Evolutionary conservation across 2,888 invertebrate species (phyloP), one percentile per base, ranked within the genome.

Genomic region (Norana najaformis): DNA sequence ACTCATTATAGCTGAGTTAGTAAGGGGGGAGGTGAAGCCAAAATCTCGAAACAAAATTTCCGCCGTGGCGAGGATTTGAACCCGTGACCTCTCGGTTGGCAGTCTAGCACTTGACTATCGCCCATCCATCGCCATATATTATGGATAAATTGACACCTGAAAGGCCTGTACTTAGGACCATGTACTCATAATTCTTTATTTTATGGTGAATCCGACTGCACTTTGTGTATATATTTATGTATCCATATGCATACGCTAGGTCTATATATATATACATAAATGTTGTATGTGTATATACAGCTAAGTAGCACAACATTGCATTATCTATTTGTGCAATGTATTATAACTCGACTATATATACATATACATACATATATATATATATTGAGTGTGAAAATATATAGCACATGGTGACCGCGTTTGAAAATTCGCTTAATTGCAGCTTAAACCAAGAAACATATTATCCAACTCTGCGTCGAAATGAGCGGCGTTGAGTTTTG

Each of bases 361-460:
- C 5, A 23, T 53, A 53, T 53, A 53, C 20, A 83, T 83, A 83
- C 34, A 83, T 83, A 35, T 35, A 35, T 85, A 35, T 85, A 36
- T 16, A 85, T 85, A 16, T 85, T 13, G 8, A 2, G 36, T 85
- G 85, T 69, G 30, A 69, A n/a, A n/a, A 53, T 30, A 30, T 30
- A 53, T 53, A 13, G 13, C 47, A 14, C 14, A 47, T 53, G 53
- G 30, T 53, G 47, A 47, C 53, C 53, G 4, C 3, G 30, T 53
- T n/a, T n/a, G 23, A 53, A 53, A 53, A 53, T 23, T 53, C 53
- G 1, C n/a, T n/a, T 69, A 69, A 69, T 69, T 69, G 69, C 69
- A 69, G 69, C 69, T 47, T 47, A 47, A 47, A 69, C n/a, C 69
- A 69, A 69, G 69, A n/a, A n/a, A 69, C n/a, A 69, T 69, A 69